Base-by-base conservation (phyloP, 1,140 invertebrate species). In the Spodoptera frugiperda region DNA sequence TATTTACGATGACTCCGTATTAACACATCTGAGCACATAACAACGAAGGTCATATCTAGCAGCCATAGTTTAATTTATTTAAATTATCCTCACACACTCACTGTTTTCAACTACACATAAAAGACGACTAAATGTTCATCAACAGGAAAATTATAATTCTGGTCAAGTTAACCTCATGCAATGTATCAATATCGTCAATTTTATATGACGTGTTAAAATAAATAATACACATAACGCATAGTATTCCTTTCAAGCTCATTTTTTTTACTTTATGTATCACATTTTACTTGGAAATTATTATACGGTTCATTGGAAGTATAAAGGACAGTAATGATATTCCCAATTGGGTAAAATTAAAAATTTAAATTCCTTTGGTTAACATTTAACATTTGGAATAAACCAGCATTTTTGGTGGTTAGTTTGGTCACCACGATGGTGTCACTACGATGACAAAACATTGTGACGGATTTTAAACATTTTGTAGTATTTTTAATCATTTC, bases 21-120 rank as follows among this genome's bases (percentile, higher is more conserved):
- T 78, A 76, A 82, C 68, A 81, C 79, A 81, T 78, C 74, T 82
- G 79, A 75, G 67, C 73, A 82, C 75, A 80, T 61, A 80, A 68
- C 67, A 53, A 71, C 53, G 79, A 81, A 81, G 78, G 82, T 79
- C 78, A 72, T 21, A 55, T 39, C 49, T 61, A 25, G 78, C 39
- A 51, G 59, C 55, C 71, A 25, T 19, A 67, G 55, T 76, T 76
- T 82, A 71, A 71, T 71, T 57, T 71, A 71, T 71, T 70, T 70
- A 70, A 70, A 70, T 53, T 55, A 44, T 71, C 68, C 53, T 71
- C 68, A 33, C 53, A 55, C 53, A 33, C 51, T 70, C 48, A 53
- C 19, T 71, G 33, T 71, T 39, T 39, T 46, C 30, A 44, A 15
- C 33, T 39, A 39, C 33, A 39, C 54, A 54, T 53, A 71, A 12